Evolutionary conservation across 2,888 invertebrate genomes (phyloP), one percentile per base, ranked within the genome.

Genomic region (Gastrophysa polygoni): DNA sequence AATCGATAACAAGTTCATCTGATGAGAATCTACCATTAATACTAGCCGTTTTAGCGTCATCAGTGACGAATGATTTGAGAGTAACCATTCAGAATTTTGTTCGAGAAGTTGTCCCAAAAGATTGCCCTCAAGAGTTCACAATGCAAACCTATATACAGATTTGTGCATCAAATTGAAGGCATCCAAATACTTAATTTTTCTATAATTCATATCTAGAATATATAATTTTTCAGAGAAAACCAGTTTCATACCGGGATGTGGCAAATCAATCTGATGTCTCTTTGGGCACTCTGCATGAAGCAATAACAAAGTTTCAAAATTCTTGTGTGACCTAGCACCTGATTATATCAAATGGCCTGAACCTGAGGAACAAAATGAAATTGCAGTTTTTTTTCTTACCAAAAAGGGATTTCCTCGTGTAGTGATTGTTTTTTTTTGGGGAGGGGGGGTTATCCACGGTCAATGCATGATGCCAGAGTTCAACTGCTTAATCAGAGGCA

Each of bases 401-500:
- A 46, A 46, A 10, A 46, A 24, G 24, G 18, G 46, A 1, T 6
- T 46, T 46, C 46, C 46, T 7, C 14, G 17, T 18, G 10, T 17
- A 17, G 46, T 46, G 7, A 20, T 17, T 10, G 17, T 11, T 46
- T 17, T 46, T n/a, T 46, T 46, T 6, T 46, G n/a, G n/a, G n/a
- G n/a, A n/a, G n/a, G n/a, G n/a, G 1, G 46, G 46, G 5, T 46
- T 18, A 46, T 46, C 46, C 46, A 17, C 17, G 46, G 46, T 46
- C 46, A 16, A 18, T 46, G 46, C 46, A 46, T 18, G 46, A 46
- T 46, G 46, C 17, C 18, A 46, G 18, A 46, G 46, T 46, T n/a
- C n/a, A 3, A 3, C 17, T 46, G 46, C 46, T 17, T 16, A 16
- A 17, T 46, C 46, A 46, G 46, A 46, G 17, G 46, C 46, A 46